These are phyloP conservation scores for Drosophila gunungcola DNA, from an alignment of 1,140 invertebrate genomes.

Conservation along the genomic window DNA sequence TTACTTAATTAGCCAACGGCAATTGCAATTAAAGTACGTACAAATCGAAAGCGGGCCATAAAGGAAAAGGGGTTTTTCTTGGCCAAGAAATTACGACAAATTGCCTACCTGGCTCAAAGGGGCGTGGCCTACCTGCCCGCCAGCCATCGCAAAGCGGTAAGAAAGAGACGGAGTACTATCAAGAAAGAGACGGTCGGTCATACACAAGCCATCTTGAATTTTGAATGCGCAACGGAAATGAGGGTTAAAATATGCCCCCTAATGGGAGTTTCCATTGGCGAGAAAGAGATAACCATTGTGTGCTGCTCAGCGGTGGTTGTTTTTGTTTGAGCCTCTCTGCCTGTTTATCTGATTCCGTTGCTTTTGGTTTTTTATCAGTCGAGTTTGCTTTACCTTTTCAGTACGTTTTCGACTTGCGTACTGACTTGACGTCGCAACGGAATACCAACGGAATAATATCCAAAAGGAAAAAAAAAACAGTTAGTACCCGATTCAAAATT, in stretches of 20 bases:
- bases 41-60: constrained; percentile 69
- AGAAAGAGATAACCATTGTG: constrained; percentile 48
- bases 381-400: constrained; percentile 47
- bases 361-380: constrained; percentile 68
- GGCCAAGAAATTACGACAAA: constrained; percentile 30
- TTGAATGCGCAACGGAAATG: constrained; percentile 70
- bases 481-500: constrained; percentile 1
- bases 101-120: constrained; percentile 44
- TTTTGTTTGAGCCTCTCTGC: constrained; percentile 21
- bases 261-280: constrained; percentile 10
- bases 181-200: constrained; percentile 13
- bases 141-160: constrained; percentile 44
- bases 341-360: constrained; percentile 41
- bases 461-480: constrained; percentile 6
- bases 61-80: constrained; percentile 61
- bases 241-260: constrained; percentile 54
- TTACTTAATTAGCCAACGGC: constrained; percentile 78
- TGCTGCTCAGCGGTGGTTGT: constrained; percentile 12
- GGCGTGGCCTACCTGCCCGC: constrained; percentile 56
- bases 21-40: constrained; percentile 69
- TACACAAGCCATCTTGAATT: constrained; percentile 76
- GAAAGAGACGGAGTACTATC: constrained; percentile 7
- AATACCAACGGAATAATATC: constrained; percentile 44
- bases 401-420: constrained; percentile 69
- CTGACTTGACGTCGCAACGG: constrained; percentile 64